Evolutionary conservation across 2,113 vertebrate species (phyloP), one percentile per base, ranked within the genome.

Genomic region (Anarrhichthys ocellatus): DNA sequence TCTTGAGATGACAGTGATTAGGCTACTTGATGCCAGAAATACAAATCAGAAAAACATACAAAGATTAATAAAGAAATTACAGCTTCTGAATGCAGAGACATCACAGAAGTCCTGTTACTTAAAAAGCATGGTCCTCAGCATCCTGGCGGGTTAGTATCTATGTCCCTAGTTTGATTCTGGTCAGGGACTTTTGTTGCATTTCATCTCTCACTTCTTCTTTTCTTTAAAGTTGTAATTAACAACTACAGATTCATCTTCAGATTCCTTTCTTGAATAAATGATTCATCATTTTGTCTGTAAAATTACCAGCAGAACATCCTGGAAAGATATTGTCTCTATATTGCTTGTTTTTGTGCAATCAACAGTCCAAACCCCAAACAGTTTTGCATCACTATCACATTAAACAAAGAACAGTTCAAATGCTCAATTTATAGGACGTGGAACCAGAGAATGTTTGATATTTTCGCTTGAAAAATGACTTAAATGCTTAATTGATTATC

Each of bases 1-100:
- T 68, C 27, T 34, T 4, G 32, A 71, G 62, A 56, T 54, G 69
- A 42, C n/a, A 20, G 67, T 11, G 59, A 64, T 34, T 18, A 61
- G 29, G 27, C 58, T 32, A 32, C 58, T 29, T 61, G 15, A 67
- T 42, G n/a, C 1, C 20, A 66, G 40, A 62, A 59, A 79, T 13
- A 48, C 1, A 20, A 71, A 81, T n/a, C 44, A 61, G 22, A 69
- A 15, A 63, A 9, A 81, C 17, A 63, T 20, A 82, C 4, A 65
- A 10, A 64, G 20, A 69, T 22, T 24, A 61, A 68, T 24, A 61
- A 68, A 34, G 29, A 67, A 29, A 56, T 70, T n/a, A 73, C 22
- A 79, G 2, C 32, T 48, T 59, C 24, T 74, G 9, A 56, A 29
- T 36, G 5, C 15, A 59, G 36, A 70, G 46, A 76, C 18, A 32